These are phyloP conservation scores for Marasmarcha lunaedactyla DNA, from an alignment of 2,888 invertebrate species.

Conservation along the genomic window DNA sequence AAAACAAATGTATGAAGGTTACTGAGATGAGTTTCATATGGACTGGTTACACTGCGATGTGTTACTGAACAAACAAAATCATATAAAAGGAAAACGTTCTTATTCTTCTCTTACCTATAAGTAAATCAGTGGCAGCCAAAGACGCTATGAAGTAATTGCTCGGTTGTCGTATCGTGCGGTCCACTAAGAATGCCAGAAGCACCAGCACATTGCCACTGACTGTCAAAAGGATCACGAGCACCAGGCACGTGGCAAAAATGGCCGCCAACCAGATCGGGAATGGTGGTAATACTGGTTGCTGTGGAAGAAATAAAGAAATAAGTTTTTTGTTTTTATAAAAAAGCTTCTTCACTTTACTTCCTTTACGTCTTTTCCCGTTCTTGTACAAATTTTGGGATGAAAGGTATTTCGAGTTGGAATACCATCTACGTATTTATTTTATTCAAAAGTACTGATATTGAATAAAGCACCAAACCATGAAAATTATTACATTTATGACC, in stretches of 20 bases:
- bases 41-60: too few relatives aligned
- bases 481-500: too few relatives aligned
- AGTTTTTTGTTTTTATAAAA: constrained; percentile 1
- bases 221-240: constrained; percentile 90
- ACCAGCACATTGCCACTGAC: constrained; percentile 97
- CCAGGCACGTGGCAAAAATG: constrained; percentile 87
- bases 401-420: too few relatives aligned
- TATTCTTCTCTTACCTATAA: constrained; percentile 90
- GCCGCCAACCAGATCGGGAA: constrained; percentile 92
- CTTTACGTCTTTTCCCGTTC: too few relatives aligned
- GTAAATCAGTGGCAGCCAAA: constrained; percentile 94
- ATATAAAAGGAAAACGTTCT: too few relatives aligned
- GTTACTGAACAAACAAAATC: too few relatives aligned
- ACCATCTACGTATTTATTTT: too few relatives aligned
- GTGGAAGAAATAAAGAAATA: constrained; percentile 13
- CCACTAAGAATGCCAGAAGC: constrained; percentile 93
- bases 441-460: too few relatives aligned
- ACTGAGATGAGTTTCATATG: too few relatives aligned
- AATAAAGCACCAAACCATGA: too few relatives aligned
- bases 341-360: constrained; percentile 3
- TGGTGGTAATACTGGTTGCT: constrained; percentile 79
- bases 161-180: constrained; percentile 93
- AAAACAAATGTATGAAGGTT: too few relatives aligned
- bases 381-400: too few relatives aligned
- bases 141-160: constrained; percentile 99